Evolutionary conservation across 64 coral and sea anemone species (phyloP).

Genomic region (Cladopsammia gracilis): DNA sequence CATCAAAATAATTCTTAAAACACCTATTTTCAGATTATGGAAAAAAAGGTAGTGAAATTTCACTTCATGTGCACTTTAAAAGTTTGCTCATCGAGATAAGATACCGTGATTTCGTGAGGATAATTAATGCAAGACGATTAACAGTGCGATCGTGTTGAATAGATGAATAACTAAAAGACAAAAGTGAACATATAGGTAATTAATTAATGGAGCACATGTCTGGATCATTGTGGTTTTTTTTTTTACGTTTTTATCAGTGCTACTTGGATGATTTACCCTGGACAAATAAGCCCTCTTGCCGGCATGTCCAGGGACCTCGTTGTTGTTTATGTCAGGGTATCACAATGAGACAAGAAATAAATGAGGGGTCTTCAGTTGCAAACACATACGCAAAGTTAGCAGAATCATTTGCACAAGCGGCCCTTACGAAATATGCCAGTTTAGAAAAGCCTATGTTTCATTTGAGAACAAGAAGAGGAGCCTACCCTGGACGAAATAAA

Average conservation of each 20-base stretch:
- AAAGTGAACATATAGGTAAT: not conserved
- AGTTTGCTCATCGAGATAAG: no score
- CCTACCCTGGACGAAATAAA: no score
- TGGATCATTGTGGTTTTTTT: not conserved
- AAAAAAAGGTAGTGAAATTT: no score
- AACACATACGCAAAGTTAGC: not conserved
- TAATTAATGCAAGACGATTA: constrained; percentile 2
- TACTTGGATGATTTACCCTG: not conserved
- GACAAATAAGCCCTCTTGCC: not conserved
- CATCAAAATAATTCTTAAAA: no score
- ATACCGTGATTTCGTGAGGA: not conserved
- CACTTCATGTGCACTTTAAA: no score
- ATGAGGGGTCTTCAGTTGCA: not conserved
- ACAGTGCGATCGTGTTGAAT: not conserved
- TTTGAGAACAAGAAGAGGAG: no score
- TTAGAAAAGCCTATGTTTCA: no score
- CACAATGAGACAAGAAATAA: no score
- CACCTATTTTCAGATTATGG: no score
- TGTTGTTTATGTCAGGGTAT: not conserved
- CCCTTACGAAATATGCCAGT: no score
- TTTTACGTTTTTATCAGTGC: not conserved
- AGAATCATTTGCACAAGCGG: no score
- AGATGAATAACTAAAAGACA: not conserved
- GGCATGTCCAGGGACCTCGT: no score
- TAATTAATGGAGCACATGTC: not conserved